These are phyloP conservation scores for Pollenia amentaria DNA, from an alignment of 2,888 invertebrate species.

Conservation along the genomic window DNA sequence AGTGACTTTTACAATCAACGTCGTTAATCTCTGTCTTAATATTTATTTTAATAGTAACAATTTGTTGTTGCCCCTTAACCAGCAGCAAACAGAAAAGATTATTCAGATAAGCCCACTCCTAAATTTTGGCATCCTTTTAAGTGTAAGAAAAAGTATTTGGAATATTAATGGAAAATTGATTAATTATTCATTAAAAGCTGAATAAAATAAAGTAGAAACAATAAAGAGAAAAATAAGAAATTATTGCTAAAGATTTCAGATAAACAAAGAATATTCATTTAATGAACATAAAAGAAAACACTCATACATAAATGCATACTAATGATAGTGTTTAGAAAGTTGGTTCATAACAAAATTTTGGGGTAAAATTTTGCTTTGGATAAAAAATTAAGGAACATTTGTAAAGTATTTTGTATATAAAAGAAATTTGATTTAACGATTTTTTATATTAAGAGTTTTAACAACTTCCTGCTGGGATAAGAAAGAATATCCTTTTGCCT, in stretches of 20 bases:
- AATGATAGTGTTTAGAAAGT: background rate
- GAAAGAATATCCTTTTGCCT: no score
- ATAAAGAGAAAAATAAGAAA: constrained; percentile 30
- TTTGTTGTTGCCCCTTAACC: constrained; percentile 11
- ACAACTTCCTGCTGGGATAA: no score
- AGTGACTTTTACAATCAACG: background rate
- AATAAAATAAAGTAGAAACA: constrained; percentile 37
- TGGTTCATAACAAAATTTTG: background rate
- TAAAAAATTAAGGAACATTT: no score
- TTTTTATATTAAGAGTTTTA: no score
- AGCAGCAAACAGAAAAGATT: constrained; percentile 14
- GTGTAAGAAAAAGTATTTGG: constrained; percentile 20
- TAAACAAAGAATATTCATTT: constrained; percentile 29
- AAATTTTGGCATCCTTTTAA: constrained; percentile 1
- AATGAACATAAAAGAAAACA: constrained; percentile 1
- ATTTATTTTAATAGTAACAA: background rate
- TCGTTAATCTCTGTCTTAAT: background rate
- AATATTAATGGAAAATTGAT: constrained; percentile 57
- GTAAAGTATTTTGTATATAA: no score
- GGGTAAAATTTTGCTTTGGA: background rate
- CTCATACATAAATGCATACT: background rate
- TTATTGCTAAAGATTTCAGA: constrained; percentile 22
- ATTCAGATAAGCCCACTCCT: constrained; percentile 3
- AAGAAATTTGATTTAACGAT: no score
- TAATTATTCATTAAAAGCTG: constrained; percentile 69